Conservation (phyloP, 2,797 vertebrate species). For the Erpetoichthys calabaricus region DNA sequence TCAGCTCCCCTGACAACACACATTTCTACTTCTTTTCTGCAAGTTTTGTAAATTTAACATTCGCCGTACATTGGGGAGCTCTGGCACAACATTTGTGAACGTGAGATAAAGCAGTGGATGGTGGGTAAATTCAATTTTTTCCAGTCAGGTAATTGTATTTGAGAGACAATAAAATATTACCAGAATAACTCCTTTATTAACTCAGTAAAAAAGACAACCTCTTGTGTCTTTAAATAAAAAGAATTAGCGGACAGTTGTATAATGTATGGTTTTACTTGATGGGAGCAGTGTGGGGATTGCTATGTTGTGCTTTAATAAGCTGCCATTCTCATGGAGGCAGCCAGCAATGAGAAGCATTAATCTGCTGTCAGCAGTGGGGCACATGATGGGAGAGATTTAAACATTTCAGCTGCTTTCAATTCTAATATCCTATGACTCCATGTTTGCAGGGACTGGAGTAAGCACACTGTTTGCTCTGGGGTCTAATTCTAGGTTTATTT, state of each 20-base stretch:
- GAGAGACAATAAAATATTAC: slow-evolving; percentile 5
- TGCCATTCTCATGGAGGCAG: not conserved
- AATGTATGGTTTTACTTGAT: not conserved
- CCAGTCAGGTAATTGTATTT: slow-evolving; percentile 1
- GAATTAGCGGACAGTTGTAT: not conserved
- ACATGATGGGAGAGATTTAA: too few relatives aligned
- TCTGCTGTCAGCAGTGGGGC: not conserved
- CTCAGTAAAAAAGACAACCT: slow-evolving; percentile 2
- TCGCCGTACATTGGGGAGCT: not conserved
- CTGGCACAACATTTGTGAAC: slow-evolving; percentile 3
- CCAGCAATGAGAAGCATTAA: not conserved
- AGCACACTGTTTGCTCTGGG: too few relatives aligned
- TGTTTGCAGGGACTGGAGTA: too few relatives aligned
- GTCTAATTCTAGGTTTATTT: too few relatives aligned
- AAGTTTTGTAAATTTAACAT: slow-evolving; percentile 9
- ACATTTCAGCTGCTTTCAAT: too few relatives aligned
- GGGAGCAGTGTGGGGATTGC: not conserved
- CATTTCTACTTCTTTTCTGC: slow-evolving; percentile 20
- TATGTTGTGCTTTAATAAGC: not conserved
- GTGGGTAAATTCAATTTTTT: not conserved
- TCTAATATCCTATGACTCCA: too few relatives aligned
- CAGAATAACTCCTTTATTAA: not conserved
- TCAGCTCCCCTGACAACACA: slow-evolving; percentile 37
- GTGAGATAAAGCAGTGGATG: slow-evolving; percentile 5
- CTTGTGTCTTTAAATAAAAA: slow-evolving; percentile 6